These are phyloP conservation scores for Sebastolobus altivelis DNA, from an alignment of 2,797 vertebrate genomes.

Conservation along the genomic window DNA sequence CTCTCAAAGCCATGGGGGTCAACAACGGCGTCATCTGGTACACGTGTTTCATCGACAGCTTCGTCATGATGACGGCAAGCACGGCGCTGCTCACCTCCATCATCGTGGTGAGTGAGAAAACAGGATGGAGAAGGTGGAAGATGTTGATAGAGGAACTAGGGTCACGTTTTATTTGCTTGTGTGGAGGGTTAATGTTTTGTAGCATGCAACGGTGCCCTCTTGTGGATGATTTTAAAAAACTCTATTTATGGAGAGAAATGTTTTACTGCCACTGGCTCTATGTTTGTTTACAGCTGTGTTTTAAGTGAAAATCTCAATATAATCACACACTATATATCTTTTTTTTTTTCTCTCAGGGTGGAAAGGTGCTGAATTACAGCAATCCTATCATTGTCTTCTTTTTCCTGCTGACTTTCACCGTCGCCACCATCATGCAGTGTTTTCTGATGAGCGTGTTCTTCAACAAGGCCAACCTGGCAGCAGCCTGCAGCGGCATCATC, in stretches of 20 bases:
- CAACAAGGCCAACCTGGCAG: constrained; percentile 97
- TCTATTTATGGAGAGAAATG: neutral
- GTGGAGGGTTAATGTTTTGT: neutral
- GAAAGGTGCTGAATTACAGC: constrained; percentile 94
- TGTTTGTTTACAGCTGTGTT: neutral
- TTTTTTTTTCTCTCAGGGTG: constrained; percentile 79
- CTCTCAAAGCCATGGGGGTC: constrained; percentile 94
- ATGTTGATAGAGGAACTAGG: neutral
- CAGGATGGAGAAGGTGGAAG: neutral
- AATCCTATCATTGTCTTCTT: constrained; percentile 91
- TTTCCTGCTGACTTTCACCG: constrained; percentile 92
- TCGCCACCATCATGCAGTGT: constrained; percentile 93
- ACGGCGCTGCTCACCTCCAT: constrained; percentile 90
- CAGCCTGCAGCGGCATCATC: constrained; percentile 95
- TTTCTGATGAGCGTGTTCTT: constrained; percentile 98
- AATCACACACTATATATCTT: neutral
- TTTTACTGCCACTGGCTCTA: neutral
- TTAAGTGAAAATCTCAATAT: neutral
- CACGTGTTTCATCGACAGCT: constrained; percentile 97
- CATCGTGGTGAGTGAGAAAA: constrained; percentile 92
- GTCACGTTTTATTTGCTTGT: constrained; percentile 9
- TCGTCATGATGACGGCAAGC: constrained; percentile 90
- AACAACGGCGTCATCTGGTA: constrained; percentile 92
- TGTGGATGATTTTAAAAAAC: constrained; percentile 52
- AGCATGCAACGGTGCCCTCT: constrained; percentile 56